A percentile compares a stretch with the other conserved stretches of the same genome.
Conservation (phyloP, 2,797 vertebrate genomes). For the Sparus aurata region DNA sequence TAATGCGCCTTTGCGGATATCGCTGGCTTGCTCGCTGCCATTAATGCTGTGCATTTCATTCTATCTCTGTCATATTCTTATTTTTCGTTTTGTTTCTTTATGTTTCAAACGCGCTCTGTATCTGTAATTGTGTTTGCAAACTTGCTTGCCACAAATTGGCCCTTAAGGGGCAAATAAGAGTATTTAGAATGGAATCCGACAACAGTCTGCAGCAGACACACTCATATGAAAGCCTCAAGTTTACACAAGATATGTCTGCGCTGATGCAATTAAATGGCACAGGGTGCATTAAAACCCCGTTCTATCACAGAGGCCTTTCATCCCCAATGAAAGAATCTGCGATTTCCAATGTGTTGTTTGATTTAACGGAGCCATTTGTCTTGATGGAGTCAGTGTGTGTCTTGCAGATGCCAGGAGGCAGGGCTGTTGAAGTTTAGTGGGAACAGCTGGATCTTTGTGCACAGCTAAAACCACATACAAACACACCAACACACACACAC, state of each 20-base stretch:
- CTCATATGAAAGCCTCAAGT: neutral
- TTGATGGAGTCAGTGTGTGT: slow-evolving; percentile 36
- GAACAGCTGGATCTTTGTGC: slow-evolving; percentile 43
- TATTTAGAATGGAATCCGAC: neutral
- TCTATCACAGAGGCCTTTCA: neutral
- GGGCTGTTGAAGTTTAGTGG: slow-evolving; percentile 32
- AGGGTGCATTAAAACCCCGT: neutral
- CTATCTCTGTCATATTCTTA: neutral
- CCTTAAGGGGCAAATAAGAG: neutral
- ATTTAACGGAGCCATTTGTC: slow-evolving; percentile 37
- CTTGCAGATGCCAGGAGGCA: slow-evolving; percentile 46
- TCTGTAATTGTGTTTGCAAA: slow-evolving; percentile 1
- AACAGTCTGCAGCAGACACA: neutral
- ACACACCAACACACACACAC: neutral
- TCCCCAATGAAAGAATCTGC: slow-evolving; percentile 2
- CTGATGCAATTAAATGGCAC: slow-evolving; percentile 19
- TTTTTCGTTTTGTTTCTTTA: neutral
- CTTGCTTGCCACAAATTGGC: neutral
- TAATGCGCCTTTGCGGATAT: too few relatives aligned
- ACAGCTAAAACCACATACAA: slow-evolving; percentile 3
- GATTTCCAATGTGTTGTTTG: slow-evolving; percentile 28
- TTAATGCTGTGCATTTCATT: neutral
- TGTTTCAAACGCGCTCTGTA: neutral
- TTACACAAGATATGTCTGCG: slow-evolving; percentile 5
- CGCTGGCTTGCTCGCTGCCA: neutral